Base-by-base conservation (phyloP, 2,888 invertebrate species). In the Proisotoma minuta region DNA sequence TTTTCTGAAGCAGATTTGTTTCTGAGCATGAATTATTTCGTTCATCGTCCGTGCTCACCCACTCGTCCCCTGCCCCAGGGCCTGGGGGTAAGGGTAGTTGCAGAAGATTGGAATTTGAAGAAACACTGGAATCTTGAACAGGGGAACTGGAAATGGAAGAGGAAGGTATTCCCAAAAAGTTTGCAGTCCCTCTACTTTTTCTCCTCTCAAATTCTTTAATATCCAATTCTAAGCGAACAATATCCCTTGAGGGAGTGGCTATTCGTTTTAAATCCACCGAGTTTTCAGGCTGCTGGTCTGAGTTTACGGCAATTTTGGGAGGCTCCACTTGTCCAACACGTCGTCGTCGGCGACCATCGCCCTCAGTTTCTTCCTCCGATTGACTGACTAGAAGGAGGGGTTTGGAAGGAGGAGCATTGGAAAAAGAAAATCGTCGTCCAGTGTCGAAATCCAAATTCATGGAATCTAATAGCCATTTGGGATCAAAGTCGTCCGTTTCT, bases 401-500 rank as follows among this genome's bases (percentile, higher is more conserved):
- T 15, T 8, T 8, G 1, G 61, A 51, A 23, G 57, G 40, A 22
- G 48, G 47, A 20, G 29, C 4, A 10, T 18, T 34, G 3, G 39
- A 22, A 3, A 34, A 50, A 10, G 70, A 70, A 12, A 68, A 43
- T 34, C 66, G 27, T 10, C 71, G 53, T 2, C 70, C 70, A 8
- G 62, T 57, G 48, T 73, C 72, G 22, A 64, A 65, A 29, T 73
- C 73, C 20, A 72, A 59, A 48, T 72, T 70, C 58, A 73, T 62
- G 1, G 72, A 72, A 56, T 69, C 66, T 1, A 71, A 69, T 5
- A 73, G 60, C 69, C 73, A 73, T 3, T 66, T 28, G 15, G 70
- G 69, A 56, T 72, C 73, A 34, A 72, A 68, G 20, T 72, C 70
- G 52, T 73, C 73, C 23, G 70, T 61, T 51, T 72, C 72, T n/a